Evolutionary conservation across 2,797 vertebrate species (phyloP).

Genomic region (Tapera naevia): DNA sequence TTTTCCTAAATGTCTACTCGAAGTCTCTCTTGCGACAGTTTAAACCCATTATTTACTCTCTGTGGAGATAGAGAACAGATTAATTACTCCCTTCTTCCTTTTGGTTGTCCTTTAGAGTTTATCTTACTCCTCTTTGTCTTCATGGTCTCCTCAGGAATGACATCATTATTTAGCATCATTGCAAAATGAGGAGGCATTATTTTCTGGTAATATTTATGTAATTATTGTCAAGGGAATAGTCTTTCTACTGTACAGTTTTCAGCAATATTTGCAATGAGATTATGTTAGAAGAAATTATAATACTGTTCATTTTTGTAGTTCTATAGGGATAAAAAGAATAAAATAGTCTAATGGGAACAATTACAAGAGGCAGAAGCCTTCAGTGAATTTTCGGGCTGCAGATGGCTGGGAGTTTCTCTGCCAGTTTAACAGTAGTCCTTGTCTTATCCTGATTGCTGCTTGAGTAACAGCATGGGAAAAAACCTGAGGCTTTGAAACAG

Average conservation of each 20-base stretch:
- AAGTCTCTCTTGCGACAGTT: neutral
- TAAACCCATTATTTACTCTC: neutral
- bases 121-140: neutral
- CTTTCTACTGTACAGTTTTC: neutral
- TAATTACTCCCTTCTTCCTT: neutral
- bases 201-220: constrained; percentile 13
- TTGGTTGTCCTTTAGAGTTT: neutral
- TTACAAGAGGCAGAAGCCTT: neutral
- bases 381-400: neutral
- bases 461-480: neutral
- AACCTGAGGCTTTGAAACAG: neutral
- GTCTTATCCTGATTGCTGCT: neutral
- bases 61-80: neutral
- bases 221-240: constrained; percentile 5
- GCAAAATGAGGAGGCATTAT: neutral
- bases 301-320: neutral
- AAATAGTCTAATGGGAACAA: neutral
- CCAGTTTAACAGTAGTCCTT: neutral
- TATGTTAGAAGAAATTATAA: neutral
- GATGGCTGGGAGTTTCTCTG: neutral
- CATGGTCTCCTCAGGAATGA: neutral
- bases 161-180: neutral
- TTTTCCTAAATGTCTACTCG: constrained; percentile 5
- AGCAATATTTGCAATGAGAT: constrained; percentile 1
- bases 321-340: neutral